Percentiles rank a stretch among this genome's conserved stretches.
Conservation (phyloP, 1,140 invertebrate species). For the Lineus longissimus region DNA sequence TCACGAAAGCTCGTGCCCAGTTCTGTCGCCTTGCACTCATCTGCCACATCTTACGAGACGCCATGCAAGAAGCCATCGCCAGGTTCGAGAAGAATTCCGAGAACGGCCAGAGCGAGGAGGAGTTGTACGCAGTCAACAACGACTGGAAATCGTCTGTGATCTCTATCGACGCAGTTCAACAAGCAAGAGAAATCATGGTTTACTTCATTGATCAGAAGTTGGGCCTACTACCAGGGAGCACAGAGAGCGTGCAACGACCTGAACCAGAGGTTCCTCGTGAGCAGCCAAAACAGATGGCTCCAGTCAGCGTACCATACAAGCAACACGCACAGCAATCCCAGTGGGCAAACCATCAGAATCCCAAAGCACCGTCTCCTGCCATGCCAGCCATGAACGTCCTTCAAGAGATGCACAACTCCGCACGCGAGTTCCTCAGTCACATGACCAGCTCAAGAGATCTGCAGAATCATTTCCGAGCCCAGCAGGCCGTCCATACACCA, state of each 20-base stretch:
- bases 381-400: background rate
- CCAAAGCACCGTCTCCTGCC: background rate
- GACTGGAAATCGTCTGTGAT: background rate
- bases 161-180: background rate
- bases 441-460: no score
- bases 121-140: background rate
- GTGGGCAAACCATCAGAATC: background rate
- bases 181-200: background rate
- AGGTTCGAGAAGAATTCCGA: background rate
- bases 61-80: background rate
- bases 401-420: background rate
- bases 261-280: no score
- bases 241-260: no score
- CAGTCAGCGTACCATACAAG: background rate
- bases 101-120: background rate
- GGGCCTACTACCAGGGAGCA: background rate
- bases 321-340: background rate
- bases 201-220: conserved; percentile 3
- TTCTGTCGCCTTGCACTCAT: background rate
- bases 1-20: background rate
- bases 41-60: background rate
- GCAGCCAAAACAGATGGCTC: no score
- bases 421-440: no score
- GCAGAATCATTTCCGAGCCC: no score
- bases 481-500: no score